Base-by-base conservation (phyloP, 64 coral and sea anemone species). In the Montipora cactus region DNA sequence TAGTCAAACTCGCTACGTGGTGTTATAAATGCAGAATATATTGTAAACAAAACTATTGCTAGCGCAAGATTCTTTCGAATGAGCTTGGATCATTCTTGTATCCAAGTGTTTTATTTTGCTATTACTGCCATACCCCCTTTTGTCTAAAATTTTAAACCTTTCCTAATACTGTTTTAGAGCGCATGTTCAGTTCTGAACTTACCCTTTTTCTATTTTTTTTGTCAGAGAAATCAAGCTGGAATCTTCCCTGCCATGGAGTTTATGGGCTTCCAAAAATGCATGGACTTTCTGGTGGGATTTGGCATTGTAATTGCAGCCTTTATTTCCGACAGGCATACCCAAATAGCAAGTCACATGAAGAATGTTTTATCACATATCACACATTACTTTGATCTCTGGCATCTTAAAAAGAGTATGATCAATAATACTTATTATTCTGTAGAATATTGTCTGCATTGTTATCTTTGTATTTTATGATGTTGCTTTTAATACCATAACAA, bases 331-430 rank as follows among this genome's bases (percentile, higher is more conserved):
- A 25, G 23, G 23, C 23, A 25, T 25, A 25, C 23, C 23, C 23
- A 25, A 25, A 25, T 25, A 25, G 23, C 23, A 51, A 75, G 50
- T 49, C 50, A 89, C 47, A 76, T 74, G 66, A 75, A 74, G 55
- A 74, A 76, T 58, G 19, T 20, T 8, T 2, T 89, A 10, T 12
- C 67, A 53, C 4, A 89, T 20, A 77, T 89, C 11, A 49, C 50
- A 50, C 87, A 77, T 22, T 89, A 58, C 87, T 89, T 89, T 61
- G 87, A 89, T 53, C 73, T 89, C 71, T 89, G 87, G 87, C 87
- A 89, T 25, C 71, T 89, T 7, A 89, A 89, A 59, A 76, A 89
- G 75, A 88, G 87, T 76, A 37, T 20, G 87, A 14, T 76, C 74
- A 9, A 76, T 45, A 46, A 25, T 25, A 25, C 0, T 25, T 55